These are phyloP conservation scores for Disparrhopalites patrizii DNA, from an alignment of 2,888 invertebrate species.

Conservation along the genomic window DNA sequence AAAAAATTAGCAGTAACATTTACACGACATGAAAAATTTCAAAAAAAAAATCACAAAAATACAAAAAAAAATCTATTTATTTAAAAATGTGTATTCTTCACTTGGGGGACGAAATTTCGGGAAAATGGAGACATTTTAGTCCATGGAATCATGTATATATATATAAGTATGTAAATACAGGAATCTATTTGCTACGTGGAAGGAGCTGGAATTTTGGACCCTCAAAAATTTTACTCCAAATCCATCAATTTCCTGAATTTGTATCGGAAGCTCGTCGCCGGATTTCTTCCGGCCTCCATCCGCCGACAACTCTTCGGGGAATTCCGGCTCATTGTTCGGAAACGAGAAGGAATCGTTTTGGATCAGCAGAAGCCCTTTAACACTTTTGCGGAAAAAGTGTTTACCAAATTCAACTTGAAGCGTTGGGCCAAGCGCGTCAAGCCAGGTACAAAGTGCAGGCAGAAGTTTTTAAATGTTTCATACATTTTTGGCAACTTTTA, in stretches of 20 bases:
- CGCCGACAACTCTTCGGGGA: background rate
- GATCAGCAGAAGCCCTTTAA: background rate
- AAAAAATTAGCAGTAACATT: no score
- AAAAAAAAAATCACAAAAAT: no score
- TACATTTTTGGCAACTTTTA: no score
- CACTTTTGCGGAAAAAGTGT: background rate
- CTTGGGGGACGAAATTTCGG: no score
- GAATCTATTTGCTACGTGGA: background rate
- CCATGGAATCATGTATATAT: no score
- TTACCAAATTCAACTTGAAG: background rate
- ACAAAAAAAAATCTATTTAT: no score
- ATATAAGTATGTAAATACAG: no score
- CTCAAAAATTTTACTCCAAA: background rate
- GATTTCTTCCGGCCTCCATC: background rate
- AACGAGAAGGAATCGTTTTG: background rate
- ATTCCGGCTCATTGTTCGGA: background rate
- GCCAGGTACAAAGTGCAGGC: background rate
- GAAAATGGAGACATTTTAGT: no score
- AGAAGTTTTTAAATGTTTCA: no score
- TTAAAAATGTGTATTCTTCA: no score
- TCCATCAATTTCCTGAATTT: background rate
- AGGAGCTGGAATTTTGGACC: background rate
- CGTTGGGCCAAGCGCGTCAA: background rate
- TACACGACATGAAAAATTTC: no score
- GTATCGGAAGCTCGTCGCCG: background rate